Conservation (phyloP, 1,140 invertebrate genomes). For the Drosophila miranda region DNA sequence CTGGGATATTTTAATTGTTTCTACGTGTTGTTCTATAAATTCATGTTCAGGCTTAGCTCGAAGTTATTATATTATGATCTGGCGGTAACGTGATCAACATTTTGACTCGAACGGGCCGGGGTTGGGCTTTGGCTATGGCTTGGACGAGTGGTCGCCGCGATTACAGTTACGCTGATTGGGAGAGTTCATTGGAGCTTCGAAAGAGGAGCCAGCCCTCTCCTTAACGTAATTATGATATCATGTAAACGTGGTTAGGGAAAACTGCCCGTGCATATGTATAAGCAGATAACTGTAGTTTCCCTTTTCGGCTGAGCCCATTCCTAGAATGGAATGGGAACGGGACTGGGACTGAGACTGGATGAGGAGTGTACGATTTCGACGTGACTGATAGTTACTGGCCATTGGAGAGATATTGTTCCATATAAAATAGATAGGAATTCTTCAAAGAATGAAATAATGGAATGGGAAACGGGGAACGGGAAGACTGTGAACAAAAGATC, state of each 20-base stretch:
- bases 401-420: conserved; percentile 7
- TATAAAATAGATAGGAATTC: background rate
- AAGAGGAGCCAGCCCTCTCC: conserved; percentile 3
- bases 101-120: conserved; percentile 16
- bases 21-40: conserved; percentile 69
- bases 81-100: conserved; percentile 56
- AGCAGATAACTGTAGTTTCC: conserved; percentile 72
- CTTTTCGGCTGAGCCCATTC: conserved; percentile 66
- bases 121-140: background rate
- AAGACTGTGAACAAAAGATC: too few relatives aligned
- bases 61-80: conserved; percentile 60
- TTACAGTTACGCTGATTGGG: conserved; percentile 55
- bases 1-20: conserved; percentile 56
- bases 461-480: background rate
- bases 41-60: conserved; percentile 47
- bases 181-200: conserved; percentile 28
- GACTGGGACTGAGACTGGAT: conserved; percentile 39
- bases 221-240: conserved; percentile 45
- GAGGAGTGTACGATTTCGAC: conserved; percentile 12
- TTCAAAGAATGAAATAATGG: background rate
- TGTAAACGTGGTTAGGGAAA: conserved; percentile 59
- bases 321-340: conserved; percentile 52
- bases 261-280: background rate
- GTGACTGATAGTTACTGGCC: conserved; percentile 34
- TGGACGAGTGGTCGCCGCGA: conserved; percentile 44